Evolutionary conservation across 2,797 vertebrate species (phyloP).

Genomic region (Rallus crepitans): DNA sequence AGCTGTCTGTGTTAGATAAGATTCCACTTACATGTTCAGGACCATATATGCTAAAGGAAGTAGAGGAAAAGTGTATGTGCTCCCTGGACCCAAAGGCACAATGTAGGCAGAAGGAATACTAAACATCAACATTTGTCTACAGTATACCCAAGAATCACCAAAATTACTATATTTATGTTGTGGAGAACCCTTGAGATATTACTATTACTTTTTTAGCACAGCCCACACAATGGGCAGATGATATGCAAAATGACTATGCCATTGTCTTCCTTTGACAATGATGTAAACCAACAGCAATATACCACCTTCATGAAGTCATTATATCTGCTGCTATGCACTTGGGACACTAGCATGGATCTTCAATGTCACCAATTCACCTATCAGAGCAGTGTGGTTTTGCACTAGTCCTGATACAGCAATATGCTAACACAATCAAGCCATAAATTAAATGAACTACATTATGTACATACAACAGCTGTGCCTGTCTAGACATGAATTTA

Average conservation of each 20-base stretch:
- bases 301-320: not conserved
- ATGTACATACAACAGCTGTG: constrained; percentile 60
- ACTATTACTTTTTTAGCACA: not conserved
- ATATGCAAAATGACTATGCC: not conserved
- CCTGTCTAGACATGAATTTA: constrained; percentile 58
- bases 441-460: constrained; percentile 37
- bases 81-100: not conserved
- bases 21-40: not conserved
- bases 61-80: not conserved
- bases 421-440: constrained; percentile 6
- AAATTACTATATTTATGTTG: not conserved
- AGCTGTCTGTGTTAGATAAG: not conserved
- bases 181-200: not conserved
- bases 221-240: no score
- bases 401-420: not conserved
- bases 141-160: not conserved
- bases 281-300: not conserved
- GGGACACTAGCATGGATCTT: not conserved
- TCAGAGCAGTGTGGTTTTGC: not conserved
- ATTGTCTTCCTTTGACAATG: not conserved
- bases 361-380: constrained; percentile 27
- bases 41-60: not conserved
- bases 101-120: not conserved
- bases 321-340: not conserved
- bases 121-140: not conserved